Percentiles rank a stretch among this genome's conserved stretches.
These are phyloP conservation scores for Harpagoxenus sublaevis DNA, from an alignment of 2,888 invertebrate genomes.

Conservation along the genomic window DNA sequence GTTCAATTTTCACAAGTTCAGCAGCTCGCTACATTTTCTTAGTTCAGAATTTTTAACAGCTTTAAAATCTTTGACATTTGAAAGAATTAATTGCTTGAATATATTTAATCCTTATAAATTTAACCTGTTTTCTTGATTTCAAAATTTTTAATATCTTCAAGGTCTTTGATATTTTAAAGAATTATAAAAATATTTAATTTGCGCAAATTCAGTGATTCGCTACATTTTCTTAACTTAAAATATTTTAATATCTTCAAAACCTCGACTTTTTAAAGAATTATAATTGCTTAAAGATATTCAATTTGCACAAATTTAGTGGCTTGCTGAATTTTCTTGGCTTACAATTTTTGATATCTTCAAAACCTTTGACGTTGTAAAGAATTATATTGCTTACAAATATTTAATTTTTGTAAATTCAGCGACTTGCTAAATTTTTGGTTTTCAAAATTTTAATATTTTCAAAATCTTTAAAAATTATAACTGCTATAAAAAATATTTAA, in stretches of 20 bases:
- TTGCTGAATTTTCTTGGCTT: neutral
- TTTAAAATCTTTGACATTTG: neutral
- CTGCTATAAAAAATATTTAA: neutral
- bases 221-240: too few species aligned
- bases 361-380: too few species aligned
- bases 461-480: too few species aligned
- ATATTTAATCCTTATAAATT: neutral
- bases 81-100: neutral
- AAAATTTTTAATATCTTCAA: neutral
- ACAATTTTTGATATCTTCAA: too few species aligned
- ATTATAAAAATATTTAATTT: constrained; percentile 1
- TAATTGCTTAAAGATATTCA: neutral
- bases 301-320: neutral
- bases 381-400: neutral
- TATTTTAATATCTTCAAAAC: neutral
- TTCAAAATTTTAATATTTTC: too few species aligned
- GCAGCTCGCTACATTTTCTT: neutral
- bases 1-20: neutral
- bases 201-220: neutral
- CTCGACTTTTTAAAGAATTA: neutral
- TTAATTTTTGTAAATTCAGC: too few species aligned
- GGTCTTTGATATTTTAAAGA: neutral
- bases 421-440: neutral
- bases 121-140: neutral
- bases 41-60: neutral